A percentile compares a stretch with the other conserved stretches of the same genome.
Evolutionary conservation across 1,140 invertebrate species (phyloP).

Genomic region (Atta colombica): DNA sequence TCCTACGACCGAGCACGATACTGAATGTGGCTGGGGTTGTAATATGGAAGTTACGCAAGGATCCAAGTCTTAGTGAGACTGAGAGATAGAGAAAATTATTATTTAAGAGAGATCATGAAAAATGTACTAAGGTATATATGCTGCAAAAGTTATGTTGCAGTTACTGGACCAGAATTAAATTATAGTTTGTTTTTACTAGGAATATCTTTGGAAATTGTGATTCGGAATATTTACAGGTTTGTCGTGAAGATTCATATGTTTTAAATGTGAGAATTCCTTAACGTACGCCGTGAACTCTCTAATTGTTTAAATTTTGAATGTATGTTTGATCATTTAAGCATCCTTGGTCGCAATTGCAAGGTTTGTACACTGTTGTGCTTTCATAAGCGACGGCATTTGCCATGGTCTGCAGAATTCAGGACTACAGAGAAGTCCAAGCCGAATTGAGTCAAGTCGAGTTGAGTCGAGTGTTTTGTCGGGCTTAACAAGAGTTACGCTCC

Average conservation of each 20-base stretch:
- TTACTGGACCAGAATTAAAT: background rate
- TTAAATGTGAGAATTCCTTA: background rate
- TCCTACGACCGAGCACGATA: constrained; percentile 47
- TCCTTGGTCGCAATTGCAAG: constrained; percentile 30
- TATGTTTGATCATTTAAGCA: constrained; percentile 42
- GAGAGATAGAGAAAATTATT: constrained; percentile 37
- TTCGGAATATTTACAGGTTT: background rate
- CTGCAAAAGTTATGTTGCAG: background rate
- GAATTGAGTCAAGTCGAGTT: constrained; percentile 40
- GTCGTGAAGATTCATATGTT: background rate
- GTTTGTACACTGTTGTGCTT: constrained; percentile 50
- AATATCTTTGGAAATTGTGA: background rate
- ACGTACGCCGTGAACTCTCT: background rate
- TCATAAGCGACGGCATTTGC: constrained; percentile 23
- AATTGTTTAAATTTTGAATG: constrained; percentile 11
- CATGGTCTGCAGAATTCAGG: constrained; percentile 40
- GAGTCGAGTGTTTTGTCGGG: constrained; percentile 63
- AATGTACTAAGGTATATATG: background rate
- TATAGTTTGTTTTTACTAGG: background rate
- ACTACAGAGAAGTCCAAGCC: constrained; percentile 31
- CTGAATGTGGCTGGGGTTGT: constrained; percentile 36
- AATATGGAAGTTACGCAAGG: constrained; percentile 46
- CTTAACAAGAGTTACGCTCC: constrained; percentile 67
- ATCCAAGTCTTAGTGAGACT: constrained; percentile 11
- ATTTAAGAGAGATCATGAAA: constrained; percentile 33